Percentiles rank a stretch among this genome's conserved stretches.
phyloP scores from a whole-genome alignment of 2,888 invertebrate genomes.

The Eubasilissa splendida region DNA sequence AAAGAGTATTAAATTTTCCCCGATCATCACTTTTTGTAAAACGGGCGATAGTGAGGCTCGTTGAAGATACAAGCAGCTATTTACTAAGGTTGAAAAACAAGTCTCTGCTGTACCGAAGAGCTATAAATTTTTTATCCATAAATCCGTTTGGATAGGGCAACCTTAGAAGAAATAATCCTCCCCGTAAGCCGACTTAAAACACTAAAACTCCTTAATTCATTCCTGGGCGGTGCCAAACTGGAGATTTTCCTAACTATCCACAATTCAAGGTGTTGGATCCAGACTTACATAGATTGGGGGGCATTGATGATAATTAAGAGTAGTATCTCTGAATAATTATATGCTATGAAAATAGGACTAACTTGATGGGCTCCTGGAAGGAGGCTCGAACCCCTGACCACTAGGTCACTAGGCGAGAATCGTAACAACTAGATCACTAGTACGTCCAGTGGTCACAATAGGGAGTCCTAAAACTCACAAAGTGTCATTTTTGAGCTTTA shows the following conservation, averaged over 20 bases:
- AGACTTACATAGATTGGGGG: slow-evolving; percentile 9
- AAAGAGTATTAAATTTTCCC: slow-evolving; percentile 29
- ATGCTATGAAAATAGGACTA: too few species aligned
- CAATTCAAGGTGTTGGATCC: slow-evolving; percentile 21
- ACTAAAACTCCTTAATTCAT: slow-evolving; percentile 19
- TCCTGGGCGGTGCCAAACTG: slow-evolving; percentile 16
- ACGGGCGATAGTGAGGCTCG: slow-evolving; percentile 16
- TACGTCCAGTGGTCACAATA: too few species aligned
- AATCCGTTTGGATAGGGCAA: slow-evolving; percentile 32
- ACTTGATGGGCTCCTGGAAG: too few species aligned
- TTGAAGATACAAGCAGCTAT: slow-evolving; percentile 15
- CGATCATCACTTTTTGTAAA: slow-evolving; percentile 38
- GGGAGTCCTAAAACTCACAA: too few species aligned
- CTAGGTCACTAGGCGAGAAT: too few species aligned
- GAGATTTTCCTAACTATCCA: slow-evolving; percentile 16
- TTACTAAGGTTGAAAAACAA: slow-evolving; percentile 41
- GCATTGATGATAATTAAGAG: background rate
- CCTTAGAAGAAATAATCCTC: slow-evolving; percentile 45
- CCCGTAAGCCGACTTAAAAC: slow-evolving; percentile 38
- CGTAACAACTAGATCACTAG: too few species aligned
- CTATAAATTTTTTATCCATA: slow-evolving; percentile 34
- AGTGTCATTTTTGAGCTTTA: too few species aligned
- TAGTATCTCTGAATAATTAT: too few species aligned
- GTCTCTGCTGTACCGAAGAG: slow-evolving; percentile 20
- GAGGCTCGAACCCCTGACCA: too few species aligned